Evolutionary conservation across 1,140 invertebrate genomes (phyloP).

Genomic region (Neelides sp.): DNA sequence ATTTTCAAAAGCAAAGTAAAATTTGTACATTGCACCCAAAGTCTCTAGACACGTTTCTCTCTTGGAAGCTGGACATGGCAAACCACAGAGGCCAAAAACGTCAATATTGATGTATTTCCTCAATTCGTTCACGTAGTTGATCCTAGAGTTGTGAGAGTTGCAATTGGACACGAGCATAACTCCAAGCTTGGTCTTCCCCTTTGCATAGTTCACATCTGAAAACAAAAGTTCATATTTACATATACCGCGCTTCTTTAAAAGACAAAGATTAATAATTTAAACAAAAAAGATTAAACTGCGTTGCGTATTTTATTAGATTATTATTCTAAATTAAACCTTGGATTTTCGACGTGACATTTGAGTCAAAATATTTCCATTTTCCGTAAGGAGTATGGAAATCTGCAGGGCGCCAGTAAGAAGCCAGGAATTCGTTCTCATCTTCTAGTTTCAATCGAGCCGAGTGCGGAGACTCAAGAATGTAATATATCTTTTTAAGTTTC

Average conservation of each 20-base stretch:
- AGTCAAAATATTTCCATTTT: slow-evolving; percentile 75
- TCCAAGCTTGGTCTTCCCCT: slow-evolving; percentile 46
- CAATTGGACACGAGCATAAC: slow-evolving; percentile 55
- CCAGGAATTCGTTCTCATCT: too few species aligned
- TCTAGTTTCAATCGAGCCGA: too few species aligned
- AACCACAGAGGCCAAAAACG: slow-evolving; percentile 54
- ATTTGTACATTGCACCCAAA: slow-evolving; percentile 1
- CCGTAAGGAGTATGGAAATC: slow-evolving; percentile 92
- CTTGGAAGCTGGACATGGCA: slow-evolving; percentile 34
- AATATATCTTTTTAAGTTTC: too few species aligned
- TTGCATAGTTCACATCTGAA: slow-evolving; percentile 46
- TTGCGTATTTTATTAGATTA: too few species aligned
- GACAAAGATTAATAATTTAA: too few species aligned
- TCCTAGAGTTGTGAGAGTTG: slow-evolving; percentile 39
- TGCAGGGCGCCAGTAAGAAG: slow-evolving; percentile 53
- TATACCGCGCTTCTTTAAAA: slow-evolving; percentile 27
- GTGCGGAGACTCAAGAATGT: too few species aligned
- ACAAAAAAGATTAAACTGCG: too few species aligned
- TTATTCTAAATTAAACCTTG: too few species aligned
- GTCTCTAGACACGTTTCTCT: not conserved
- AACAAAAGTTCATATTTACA: slow-evolving; percentile 33
- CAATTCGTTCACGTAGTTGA: slow-evolving; percentile 45
- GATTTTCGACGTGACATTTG: too few species aligned
- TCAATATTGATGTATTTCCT: slow-evolving; percentile 46
- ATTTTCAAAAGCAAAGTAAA: slow-evolving; percentile 89